Evolutionary conservation across 2,797 vertebrate species (phyloP).

Genomic region (Mormyrops attenuatus): DNA sequence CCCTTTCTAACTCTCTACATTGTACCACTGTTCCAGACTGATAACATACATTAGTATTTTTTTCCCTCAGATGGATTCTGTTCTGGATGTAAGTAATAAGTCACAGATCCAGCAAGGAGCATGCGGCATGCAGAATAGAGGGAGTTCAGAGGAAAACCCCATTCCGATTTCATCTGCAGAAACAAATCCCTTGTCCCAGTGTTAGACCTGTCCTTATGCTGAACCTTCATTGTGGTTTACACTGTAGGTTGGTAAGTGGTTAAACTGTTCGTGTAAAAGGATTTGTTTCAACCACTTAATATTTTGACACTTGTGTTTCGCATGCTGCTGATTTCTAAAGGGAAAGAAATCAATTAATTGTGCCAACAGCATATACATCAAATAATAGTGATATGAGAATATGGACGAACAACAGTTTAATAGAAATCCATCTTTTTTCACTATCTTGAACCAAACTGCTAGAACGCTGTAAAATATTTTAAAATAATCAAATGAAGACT

Average conservation of each 20-base stretch:
- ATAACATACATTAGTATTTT: slow-evolving; percentile 55
- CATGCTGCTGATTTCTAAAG: background rate
- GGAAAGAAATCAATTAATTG: background rate
- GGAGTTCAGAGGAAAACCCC: slow-evolving; percentile 39
- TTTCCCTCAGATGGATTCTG: slow-evolving; percentile 52
- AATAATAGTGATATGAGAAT: background rate
- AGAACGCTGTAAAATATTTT: background rate
- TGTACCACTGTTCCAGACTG: slow-evolving; percentile 50
- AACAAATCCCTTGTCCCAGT: slow-evolving; percentile 27
- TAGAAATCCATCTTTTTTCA: background rate
- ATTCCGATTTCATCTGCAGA: slow-evolving; percentile 47
- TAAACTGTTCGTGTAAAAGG: background rate
- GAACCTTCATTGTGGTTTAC: background rate
- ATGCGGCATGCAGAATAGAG: slow-evolving; percentile 47
- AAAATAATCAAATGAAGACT: background rate
- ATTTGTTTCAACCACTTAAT: background rate
- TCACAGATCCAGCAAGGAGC: slow-evolving; percentile 46
- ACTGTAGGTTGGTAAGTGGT: background rate
- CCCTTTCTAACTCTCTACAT: slow-evolving; percentile 44
- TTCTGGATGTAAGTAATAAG: slow-evolving; percentile 54
- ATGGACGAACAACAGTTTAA: background rate
- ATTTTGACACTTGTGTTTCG: slow-evolving; percentile 7
- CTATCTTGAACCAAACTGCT: background rate
- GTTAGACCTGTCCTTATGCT: slow-evolving; percentile 14
- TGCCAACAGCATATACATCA: background rate